A percentile compares a stretch with the other conserved stretches of the same genome.
phyloP scores from a whole-genome alignment of 2,888 invertebrate species.

The Onchidella celtica region DNA sequence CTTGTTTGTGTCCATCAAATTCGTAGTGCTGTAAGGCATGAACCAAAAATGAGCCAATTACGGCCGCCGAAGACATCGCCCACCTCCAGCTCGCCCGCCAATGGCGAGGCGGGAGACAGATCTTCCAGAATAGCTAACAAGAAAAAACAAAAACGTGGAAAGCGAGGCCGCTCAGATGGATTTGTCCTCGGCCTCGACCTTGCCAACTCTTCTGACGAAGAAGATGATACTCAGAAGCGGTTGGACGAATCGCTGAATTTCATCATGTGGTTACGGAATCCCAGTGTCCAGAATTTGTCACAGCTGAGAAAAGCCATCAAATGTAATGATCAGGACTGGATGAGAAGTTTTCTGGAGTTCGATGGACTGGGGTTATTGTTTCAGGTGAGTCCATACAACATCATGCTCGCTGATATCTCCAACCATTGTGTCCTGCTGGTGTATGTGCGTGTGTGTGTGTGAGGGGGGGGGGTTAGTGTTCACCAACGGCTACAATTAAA shows the following conservation, averaged over 20 bases:
- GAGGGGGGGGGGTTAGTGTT: no score
- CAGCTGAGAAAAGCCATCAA: constrained; percentile 69
- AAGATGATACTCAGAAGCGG: constrained; percentile 34
- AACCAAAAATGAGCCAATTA: not conserved
- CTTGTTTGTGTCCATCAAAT: no score
- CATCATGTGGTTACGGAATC: constrained; percentile 70
- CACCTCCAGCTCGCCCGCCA: not conserved
- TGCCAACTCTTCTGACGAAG: constrained; percentile 55
- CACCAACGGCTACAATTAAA: no score
- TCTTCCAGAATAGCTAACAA: constrained; percentile 55
- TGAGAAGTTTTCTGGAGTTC: constrained; percentile 71
- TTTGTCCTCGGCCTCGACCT: constrained; percentile 69
- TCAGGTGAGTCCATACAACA: constrained; percentile 44
- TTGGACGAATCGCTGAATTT: constrained; percentile 68
- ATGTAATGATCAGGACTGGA: constrained; percentile 72
- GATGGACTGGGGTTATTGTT: constrained; percentile 73
- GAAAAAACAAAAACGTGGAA: constrained; percentile 65
- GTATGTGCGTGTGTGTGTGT: no score
- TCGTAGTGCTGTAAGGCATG: no score
- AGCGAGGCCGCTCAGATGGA: constrained; percentile 72
- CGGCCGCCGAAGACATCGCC: not conserved
- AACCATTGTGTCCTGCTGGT: no score
- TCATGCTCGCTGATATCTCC: no score
- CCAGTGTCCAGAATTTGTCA: constrained; percentile 68
- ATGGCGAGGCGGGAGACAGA: constrained; percentile 23